Evolutionary conservation across 1,140 invertebrate species (phyloP).

Genomic region (Bicyclus anynana): DNA sequence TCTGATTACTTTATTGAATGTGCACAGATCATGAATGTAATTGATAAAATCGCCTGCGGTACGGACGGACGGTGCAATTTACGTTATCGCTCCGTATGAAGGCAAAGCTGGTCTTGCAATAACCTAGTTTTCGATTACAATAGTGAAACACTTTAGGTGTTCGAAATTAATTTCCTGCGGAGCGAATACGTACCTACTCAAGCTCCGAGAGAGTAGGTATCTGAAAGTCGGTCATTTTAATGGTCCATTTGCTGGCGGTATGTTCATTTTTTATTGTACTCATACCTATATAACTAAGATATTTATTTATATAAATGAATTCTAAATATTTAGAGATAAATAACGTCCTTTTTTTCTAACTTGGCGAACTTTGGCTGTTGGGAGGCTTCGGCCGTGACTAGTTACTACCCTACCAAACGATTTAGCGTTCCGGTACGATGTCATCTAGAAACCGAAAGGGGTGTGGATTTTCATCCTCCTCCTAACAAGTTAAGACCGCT

Average conservation of each 20-base stretch:
- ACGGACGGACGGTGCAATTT: constrained; percentile 39
- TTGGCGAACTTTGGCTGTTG: too few species aligned
- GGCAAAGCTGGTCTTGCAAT: constrained; percentile 22
- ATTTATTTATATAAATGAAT: too few species aligned
- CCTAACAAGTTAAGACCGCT: too few species aligned
- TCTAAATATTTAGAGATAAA: too few species aligned
- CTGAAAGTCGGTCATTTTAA: constrained; percentile 1
- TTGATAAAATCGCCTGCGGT: constrained; percentile 56
- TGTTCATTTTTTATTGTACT: not conserved
- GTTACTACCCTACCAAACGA: too few species aligned
- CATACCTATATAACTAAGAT: too few species aligned
- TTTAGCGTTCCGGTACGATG: too few species aligned
- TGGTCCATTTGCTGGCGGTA: not conserved
- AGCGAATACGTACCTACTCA: constrained; percentile 1
- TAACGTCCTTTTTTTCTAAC: too few species aligned
- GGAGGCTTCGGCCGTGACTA: too few species aligned
- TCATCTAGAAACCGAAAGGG: too few species aligned
- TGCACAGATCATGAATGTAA: constrained; percentile 56
- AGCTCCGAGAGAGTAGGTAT: not conserved
- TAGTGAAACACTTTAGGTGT: constrained; percentile 19
- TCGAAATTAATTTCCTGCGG: constrained; percentile 24
- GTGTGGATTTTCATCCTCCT: too few species aligned
- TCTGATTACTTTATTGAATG: constrained; percentile 61
- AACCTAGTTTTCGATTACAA: constrained; percentile 29
- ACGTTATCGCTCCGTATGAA: constrained; percentile 26